Conservation (phyloP, 2,797 vertebrate genomes). For the Cygnus olor region DNA sequence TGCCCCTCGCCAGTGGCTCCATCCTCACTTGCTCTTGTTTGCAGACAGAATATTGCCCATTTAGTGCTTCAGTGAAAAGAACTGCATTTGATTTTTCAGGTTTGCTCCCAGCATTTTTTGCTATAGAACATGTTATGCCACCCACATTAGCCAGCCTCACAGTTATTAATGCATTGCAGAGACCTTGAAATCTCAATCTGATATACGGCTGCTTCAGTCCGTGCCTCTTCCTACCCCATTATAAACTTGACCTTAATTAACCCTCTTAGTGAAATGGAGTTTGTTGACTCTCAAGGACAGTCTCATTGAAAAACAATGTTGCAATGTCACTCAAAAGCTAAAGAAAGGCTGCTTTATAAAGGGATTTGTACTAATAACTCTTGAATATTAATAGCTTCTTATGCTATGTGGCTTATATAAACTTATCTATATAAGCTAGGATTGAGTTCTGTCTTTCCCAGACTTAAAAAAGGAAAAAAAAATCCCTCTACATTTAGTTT, state of each 20-base stretch:
- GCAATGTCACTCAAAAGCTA: conserved; percentile 68
- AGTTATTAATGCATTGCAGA: conserved; percentile 52
- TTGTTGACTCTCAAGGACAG: conserved; percentile 76
- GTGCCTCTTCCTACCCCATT: conserved; percentile 66
- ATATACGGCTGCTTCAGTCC: conserved; percentile 60
- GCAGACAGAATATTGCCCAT: neutral
- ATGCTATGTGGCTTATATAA: conserved; percentile 47
- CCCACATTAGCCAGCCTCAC: conserved; percentile 22
- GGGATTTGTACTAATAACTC: conserved; percentile 75
- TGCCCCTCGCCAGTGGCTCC: neutral
- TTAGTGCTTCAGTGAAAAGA: neutral
- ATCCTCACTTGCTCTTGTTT: fast-evolving
- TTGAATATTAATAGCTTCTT: conserved; percentile 71
- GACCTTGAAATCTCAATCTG: conserved; percentile 68
- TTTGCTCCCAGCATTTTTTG: neutral
- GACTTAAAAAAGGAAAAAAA: neutral
- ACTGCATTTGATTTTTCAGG: neutral
- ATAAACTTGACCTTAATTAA: conserved; percentile 80
- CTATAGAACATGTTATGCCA: neutral
- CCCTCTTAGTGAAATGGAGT: conserved; percentile 74
- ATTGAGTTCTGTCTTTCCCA: conserved; percentile 18
- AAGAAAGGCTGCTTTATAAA: conserved; percentile 70
- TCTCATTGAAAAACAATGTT: conserved; percentile 74
- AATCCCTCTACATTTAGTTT: neutral
- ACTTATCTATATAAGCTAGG: conserved; percentile 43